These are phyloP conservation scores for Hydractinia echinata DNA, from an alignment of 30 jellyfish, hydroid and myxozoan genomes.

Conservation along the genomic window DNA sequence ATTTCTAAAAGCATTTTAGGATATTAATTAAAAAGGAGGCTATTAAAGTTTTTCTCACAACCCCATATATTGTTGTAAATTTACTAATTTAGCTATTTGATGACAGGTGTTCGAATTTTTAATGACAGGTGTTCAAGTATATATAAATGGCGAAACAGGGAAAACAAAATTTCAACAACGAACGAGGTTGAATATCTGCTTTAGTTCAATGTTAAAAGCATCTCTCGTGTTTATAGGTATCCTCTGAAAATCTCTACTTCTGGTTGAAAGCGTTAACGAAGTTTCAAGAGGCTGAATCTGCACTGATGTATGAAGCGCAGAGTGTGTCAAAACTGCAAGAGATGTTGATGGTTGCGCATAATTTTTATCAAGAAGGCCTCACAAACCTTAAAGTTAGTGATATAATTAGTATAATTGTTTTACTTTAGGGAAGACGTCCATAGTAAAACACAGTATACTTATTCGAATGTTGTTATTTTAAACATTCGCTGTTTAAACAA, in stretches of 20 bases:
- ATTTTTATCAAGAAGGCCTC: conserved; percentile 71
- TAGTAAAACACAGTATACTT: too few relatives aligned
- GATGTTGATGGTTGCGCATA: conserved; percentile 44
- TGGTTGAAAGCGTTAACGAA: conserved; percentile 66
- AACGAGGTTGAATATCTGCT: neutral
- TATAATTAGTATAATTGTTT: neutral
- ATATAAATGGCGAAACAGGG: neutral
- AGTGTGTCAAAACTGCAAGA: conserved; percentile 38
- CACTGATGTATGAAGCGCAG: conserved; percentile 37
- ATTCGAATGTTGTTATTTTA: too few relatives aligned
- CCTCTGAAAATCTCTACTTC: conserved; percentile 68
- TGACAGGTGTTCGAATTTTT: too few relatives aligned
- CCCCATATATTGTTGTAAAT: too few relatives aligned
- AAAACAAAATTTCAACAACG: neutral
- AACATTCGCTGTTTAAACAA: too few relatives aligned
- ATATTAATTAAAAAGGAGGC: too few relatives aligned
- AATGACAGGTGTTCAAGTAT: neutral
- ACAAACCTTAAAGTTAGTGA: conserved; percentile 52
- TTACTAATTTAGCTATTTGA: too few relatives aligned
- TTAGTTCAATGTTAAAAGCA: neutral
- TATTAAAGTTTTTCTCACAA: too few relatives aligned
- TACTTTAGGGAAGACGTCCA: neutral
- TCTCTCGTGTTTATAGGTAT: conserved; percentile 32
- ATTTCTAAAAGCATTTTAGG: too few relatives aligned
- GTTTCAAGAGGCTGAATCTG: conserved; percentile 63